phyloP scores from a whole-genome alignment of 2,888 invertebrate species.

The Chymomyza amoena region DNA sequence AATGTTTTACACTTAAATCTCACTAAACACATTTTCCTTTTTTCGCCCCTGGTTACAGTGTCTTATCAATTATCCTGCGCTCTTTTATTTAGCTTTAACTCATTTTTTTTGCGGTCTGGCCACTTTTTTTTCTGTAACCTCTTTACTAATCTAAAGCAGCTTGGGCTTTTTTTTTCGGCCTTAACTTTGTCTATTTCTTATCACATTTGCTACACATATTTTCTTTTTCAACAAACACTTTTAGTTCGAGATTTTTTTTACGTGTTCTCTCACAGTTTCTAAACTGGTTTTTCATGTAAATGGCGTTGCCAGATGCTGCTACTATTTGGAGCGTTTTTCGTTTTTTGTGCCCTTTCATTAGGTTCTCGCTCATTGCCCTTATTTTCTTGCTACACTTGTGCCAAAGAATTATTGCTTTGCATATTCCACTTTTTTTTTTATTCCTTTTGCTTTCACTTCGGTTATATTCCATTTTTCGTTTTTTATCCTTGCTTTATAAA shows the following conservation, averaged over 20 bases:
- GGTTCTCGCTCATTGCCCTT: constrained; percentile 24
- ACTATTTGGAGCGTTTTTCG: background rate
- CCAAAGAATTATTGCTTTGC: constrained; percentile 67
- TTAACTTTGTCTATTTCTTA: background rate
- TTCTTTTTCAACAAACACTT: background rate
- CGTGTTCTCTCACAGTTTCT: background rate
- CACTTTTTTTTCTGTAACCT: background rate
- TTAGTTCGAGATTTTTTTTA: background rate
- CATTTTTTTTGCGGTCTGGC: background rate
- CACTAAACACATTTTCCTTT: background rate
- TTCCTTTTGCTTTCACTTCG: constrained; percentile 15
- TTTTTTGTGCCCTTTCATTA: constrained; percentile 46
- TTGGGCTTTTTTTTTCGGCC: constrained; percentile 6
- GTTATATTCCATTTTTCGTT: constrained; percentile 2
- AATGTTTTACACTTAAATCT: background rate
- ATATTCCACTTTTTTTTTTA: constrained; percentile 32
- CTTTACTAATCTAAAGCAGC: background rate
- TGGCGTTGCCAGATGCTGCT: constrained; percentile 14
- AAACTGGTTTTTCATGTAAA: constrained; percentile 8
- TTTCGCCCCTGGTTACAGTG: background rate
- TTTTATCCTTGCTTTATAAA: constrained; percentile 41
- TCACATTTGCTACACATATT: background rate
- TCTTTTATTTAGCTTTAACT: background rate
- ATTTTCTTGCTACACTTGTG: constrained; percentile 58
- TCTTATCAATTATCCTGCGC: background rate